Base-by-base conservation (phyloP, 2,888 invertebrate species). In the Polymixis lichenea region DNA sequence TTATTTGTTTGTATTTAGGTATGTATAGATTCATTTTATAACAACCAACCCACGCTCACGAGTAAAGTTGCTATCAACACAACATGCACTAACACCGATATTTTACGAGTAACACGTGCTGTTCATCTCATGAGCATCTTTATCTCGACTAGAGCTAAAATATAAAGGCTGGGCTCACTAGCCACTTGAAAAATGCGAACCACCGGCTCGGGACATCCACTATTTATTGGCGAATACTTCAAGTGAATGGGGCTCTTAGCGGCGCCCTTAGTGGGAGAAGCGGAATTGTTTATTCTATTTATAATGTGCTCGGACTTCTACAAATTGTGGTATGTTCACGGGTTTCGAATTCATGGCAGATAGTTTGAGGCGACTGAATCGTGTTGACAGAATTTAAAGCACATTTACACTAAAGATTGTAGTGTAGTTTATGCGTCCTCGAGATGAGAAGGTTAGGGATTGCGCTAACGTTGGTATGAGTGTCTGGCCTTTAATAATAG, bases 151-250 rank as follows among this genome's bases (percentile, higher is more conserved):
- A 70, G 67, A 56, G 83, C 82, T 85, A 70, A 86, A 85, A 86
- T 87, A 88, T 88, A 89, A 89, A 82, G 85, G 83, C 86, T 79
- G 85, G 88, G 86, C 84, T 87, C 87, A 87, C 89, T 86, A 86
- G 88, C 87, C 64, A 75, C 28, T 91, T 91, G 93, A 92, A 92
- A 93, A 92, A 93, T 93, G 90, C 84, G 89, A 84, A 85, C 85
- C 89, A 80, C 84, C 77, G 78, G 72, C 73, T 75, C 82, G 82
- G 83, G 89, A 89, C 89, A 89, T 89, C 85, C 89, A 88, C 90
- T 92, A 92, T 94, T 93, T 93, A 94, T 93, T 91, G 92, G 90
- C 90, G 90, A 91, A 93, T 93, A 91, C 92, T 91, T 93, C 94
- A 94, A 91, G 90, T 89, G 91, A 93, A 94, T 93, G 91, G 91